phyloP scores from a whole-genome alignment of 2,113 vertebrate genomes.

The Myotis lucifugus region DNA sequence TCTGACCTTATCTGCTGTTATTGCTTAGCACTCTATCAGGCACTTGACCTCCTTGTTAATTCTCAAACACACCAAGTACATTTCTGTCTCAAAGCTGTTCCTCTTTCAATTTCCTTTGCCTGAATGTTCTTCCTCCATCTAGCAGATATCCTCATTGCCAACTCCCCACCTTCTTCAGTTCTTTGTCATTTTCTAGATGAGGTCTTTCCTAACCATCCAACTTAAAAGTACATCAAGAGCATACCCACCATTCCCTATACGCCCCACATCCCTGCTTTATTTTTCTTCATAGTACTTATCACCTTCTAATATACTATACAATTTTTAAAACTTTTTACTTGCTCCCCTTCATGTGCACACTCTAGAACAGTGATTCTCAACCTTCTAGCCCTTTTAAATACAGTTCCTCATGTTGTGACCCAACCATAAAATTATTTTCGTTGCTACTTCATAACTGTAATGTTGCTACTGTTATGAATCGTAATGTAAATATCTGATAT shows the following conservation, averaged over 20 bases:
- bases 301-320: not conserved
- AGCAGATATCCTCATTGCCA: not conserved
- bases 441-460: too few relatives aligned
- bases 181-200: conserved; percentile 26
- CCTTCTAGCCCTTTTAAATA: too few relatives aligned
- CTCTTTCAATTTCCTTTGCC: not conserved
- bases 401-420: too few relatives aligned
- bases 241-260: not conserved
- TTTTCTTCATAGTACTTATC: not conserved
- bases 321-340: not conserved
- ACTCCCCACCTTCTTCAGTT: not conserved
- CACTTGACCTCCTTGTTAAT: not conserved
- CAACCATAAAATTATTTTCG: too few relatives aligned
- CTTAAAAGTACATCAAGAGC: not conserved
- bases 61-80: not conserved
- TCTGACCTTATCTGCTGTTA: not conserved
- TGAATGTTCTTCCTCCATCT: not conserved
- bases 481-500: too few relatives aligned
- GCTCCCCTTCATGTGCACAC: not conserved
- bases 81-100: conserved; percentile 15
- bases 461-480: too few relatives aligned
- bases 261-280: not conserved
- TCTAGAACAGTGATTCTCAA: not conserved
- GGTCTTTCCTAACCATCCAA: not conserved
- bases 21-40: not conserved